A percentile compares a stretch with the other conserved stretches of the same genome.
Conservation (phyloP, 2,888 invertebrate genomes). For the Punctoribates punctum region DNA sequence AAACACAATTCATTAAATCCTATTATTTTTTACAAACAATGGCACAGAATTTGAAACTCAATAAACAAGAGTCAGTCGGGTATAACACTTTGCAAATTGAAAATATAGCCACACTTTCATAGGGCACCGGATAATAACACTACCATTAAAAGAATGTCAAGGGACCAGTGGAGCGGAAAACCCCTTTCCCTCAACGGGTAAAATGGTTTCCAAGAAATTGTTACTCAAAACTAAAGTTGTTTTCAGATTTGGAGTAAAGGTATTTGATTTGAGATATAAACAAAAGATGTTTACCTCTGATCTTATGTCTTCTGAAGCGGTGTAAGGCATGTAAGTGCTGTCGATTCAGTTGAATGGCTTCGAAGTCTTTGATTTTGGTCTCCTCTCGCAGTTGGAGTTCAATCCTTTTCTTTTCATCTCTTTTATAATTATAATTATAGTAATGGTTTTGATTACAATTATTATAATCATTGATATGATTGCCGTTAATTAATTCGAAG, state of each 20-base stretch:
- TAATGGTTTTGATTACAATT: constrained; percentile 8
- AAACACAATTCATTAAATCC: no score
- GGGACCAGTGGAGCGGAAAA: no score
- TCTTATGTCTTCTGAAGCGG: constrained; percentile 70
- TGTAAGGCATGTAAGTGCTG: constrained; percentile 66
- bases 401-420: not conserved
- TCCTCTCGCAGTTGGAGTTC: not conserved
- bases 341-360: constrained; percentile 56
- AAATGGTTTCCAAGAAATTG: no score
- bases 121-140: no score
- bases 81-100: no score
- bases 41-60: no score
- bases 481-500: constrained; percentile 28
- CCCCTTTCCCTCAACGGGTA: no score
- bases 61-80: no score
- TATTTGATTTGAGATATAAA: not conserved
- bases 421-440: not conserved
- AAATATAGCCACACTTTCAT: no score
- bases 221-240: no score
- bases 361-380: constrained; percentile 13
- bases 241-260: no score
- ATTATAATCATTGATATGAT: constrained; percentile 20
- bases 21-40: no score
- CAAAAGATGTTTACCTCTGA: constrained; percentile 62
- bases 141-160: not conserved